These are phyloP conservation scores for Drosophila antonietae DNA, from an alignment of 2,888 invertebrate genomes.

Conservation along the genomic window DNA sequence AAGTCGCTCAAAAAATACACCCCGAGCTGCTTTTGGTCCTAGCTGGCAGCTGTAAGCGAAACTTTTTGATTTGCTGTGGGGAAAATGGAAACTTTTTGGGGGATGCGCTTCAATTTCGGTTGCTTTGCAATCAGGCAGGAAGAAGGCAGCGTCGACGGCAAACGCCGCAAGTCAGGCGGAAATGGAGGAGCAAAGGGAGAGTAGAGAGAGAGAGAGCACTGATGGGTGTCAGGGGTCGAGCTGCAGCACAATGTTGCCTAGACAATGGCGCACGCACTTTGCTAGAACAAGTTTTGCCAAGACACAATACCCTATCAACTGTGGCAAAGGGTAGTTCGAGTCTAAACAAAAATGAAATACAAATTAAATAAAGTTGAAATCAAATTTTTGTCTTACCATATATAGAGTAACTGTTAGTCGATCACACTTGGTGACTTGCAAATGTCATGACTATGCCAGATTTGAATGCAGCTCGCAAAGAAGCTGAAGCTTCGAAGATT, in stretches of 20 bases:
- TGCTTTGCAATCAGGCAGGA: slow-evolving; percentile 72
- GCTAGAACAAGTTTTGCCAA: slow-evolving; percentile 59
- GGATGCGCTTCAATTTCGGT: slow-evolving; percentile 76
- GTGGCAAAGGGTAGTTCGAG: background rate
- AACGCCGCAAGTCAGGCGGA: slow-evolving; percentile 78
- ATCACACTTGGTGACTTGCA: background rate
- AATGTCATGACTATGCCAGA: slow-evolving; percentile 17
- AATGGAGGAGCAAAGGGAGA: slow-evolving; percentile 28
- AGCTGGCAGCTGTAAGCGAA: slow-evolving; percentile 53
- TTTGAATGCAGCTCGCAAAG: slow-evolving; percentile 38
- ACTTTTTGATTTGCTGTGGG: slow-evolving; percentile 71
- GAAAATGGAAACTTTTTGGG: slow-evolving; percentile 53
- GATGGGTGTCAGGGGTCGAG: slow-evolving; percentile 9
- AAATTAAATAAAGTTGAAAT: background rate
- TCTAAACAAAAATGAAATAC: background rate
- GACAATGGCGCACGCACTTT: slow-evolving; percentile 73
- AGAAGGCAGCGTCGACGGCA: slow-evolving; percentile 42
- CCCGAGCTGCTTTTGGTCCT: background rate
- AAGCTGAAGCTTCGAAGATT: slow-evolving; percentile 47
- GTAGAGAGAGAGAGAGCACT: background rate
- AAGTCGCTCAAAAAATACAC: slow-evolving; percentile 31
- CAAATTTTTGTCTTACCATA: too few species aligned
- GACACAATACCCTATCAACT: slow-evolving; percentile 22
- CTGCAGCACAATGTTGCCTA: slow-evolving; percentile 41
- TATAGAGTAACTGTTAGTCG: slow-evolving; percentile 24